Percentiles rank a stretch among this genome's conserved stretches.
Conservation (phyloP, 2,797 vertebrate species). For the Arremon aurantiirostris region DNA sequence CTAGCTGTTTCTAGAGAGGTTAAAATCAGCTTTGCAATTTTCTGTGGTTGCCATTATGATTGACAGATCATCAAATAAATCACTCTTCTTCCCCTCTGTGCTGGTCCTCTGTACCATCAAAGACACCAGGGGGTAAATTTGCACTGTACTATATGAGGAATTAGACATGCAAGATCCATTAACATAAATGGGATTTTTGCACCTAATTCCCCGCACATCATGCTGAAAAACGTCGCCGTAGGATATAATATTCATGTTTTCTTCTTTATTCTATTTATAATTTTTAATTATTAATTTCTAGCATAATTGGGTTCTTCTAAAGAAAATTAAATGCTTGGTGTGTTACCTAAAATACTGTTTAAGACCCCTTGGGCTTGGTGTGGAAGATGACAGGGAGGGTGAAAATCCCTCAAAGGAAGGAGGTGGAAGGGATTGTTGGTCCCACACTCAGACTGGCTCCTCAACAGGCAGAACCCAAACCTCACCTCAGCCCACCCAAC, state of each 20-base stretch:
- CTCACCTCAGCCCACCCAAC: background rate
- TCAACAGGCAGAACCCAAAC: background rate
- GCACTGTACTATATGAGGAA: conserved; percentile 64
- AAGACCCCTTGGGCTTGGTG: conserved; percentile 58
- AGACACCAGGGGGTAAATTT: conserved; percentile 72
- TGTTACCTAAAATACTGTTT: conserved; percentile 70
- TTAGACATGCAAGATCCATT: conserved; percentile 76
- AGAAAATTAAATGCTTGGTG: conserved; percentile 68
- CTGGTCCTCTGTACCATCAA: conserved; percentile 65
- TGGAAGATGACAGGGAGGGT: conserved; percentile 31
- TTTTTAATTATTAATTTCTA: conserved; percentile 78
- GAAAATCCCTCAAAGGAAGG: conserved; percentile 2
- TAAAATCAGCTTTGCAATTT: conserved; percentile 77
- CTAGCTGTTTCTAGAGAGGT: conserved; percentile 78
- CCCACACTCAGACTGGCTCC: background rate
- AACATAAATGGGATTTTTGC: conserved; percentile 80
- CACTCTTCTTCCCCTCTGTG: conserved; percentile 56
- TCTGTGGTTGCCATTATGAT: conserved; percentile 75
- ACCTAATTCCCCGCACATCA: conserved; percentile 76
- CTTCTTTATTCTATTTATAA: conserved; percentile 78
- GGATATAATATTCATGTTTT: conserved; percentile 75
- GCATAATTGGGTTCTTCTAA: conserved; percentile 74
- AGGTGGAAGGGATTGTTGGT: conserved; percentile 25
- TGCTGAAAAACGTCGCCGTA: conserved; percentile 68
- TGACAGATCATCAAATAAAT: conserved; percentile 80